A percentile compares a stretch with the other conserved stretches of the same genome.
These are phyloP conservation scores for Corythoichthys intestinalis DNA, from an alignment of 2,113 vertebrate species.

Conservation along the genomic window DNA sequence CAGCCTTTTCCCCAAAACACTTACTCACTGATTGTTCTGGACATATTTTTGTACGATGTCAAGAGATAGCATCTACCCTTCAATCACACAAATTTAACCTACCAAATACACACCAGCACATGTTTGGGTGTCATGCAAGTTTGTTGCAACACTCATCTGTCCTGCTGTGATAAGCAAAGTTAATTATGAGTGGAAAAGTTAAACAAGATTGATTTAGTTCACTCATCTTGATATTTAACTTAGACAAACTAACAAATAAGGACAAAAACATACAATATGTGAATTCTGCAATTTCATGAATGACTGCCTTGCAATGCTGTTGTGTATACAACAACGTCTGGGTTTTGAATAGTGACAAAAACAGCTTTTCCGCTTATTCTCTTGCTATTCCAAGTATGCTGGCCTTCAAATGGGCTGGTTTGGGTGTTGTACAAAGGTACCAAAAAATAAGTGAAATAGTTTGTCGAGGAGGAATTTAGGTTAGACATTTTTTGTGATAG, in stretches of 20 bases:
- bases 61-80: slow-evolving; percentile 41
- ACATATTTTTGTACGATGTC: slow-evolving; percentile 55
- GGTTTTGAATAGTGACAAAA: slow-evolving; percentile 68
- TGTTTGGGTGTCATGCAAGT: slow-evolving; percentile 41
- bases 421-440: not conserved
- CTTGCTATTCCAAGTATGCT: slow-evolving; percentile 12
- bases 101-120: slow-evolving; percentile 37
- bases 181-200: slow-evolving; percentile 11
- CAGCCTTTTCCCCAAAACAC: slow-evolving; percentile 58
- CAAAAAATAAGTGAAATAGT: too few relatives aligned
- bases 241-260: slow-evolving; percentile 49
- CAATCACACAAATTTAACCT: slow-evolving; percentile 41
- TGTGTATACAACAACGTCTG: slow-evolving; percentile 64
- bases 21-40: slow-evolving; percentile 57
- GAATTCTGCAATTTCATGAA: slow-evolving; percentile 77
- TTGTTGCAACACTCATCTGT: slow-evolving; percentile 23
- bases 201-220: slow-evolving; percentile 44
- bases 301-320: slow-evolving; percentile 69
- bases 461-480: too few relatives aligned
- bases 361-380: slow-evolving; percentile 14
- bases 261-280: slow-evolving; percentile 64
- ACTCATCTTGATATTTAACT: slow-evolving; percentile 54
- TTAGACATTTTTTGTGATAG: too few relatives aligned
- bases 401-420: not conserved
- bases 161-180: slow-evolving; percentile 14